Conservation (phyloP, 2,113 vertebrate species). For the Atherinomorus stipes region DNA sequence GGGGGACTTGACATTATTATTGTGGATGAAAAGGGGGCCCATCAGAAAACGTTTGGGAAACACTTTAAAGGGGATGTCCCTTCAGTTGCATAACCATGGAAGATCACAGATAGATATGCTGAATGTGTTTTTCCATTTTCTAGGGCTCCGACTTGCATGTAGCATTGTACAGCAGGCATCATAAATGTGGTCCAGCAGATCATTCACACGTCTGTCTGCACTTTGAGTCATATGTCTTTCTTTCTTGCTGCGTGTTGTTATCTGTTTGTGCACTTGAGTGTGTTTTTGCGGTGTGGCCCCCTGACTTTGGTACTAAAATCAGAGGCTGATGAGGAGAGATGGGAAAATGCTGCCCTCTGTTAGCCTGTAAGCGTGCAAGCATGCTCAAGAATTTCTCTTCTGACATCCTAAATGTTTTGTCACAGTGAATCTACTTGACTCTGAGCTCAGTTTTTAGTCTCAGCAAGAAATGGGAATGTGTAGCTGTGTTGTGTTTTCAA, state of each 20-base stretch:
- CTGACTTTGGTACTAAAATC: background rate
- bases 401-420: constrained; percentile 22
- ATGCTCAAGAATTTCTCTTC: constrained; percentile 29
- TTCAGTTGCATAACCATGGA: background rate
- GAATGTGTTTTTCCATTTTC: constrained; percentile 58
- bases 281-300: background rate
- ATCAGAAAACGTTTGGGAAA: too few relatives aligned
- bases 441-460: constrained; percentile 23
- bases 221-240: constrained; percentile 27
- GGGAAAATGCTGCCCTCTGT: background rate
- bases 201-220: constrained; percentile 27
- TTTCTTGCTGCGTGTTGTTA: constrained; percentile 15
- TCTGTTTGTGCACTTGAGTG: constrained; percentile 20
- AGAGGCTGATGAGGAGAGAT: constrained; percentile 13
- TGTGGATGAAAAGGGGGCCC: too few relatives aligned
- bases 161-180: constrained; percentile 38
- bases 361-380: constrained; percentile 19
- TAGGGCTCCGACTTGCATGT: constrained; percentile 57
- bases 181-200: constrained; percentile 32
- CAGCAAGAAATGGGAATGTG: constrained; percentile 18
- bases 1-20: too few relatives aligned
- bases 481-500: constrained; percentile 58
- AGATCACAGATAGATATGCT: constrained; percentile 20
- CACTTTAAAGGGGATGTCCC: background rate
- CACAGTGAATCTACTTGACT: constrained; percentile 13